Evolutionary conservation across 2,888 invertebrate genomes (phyloP).

Genomic region (Polydrusus tereticollis): DNA sequence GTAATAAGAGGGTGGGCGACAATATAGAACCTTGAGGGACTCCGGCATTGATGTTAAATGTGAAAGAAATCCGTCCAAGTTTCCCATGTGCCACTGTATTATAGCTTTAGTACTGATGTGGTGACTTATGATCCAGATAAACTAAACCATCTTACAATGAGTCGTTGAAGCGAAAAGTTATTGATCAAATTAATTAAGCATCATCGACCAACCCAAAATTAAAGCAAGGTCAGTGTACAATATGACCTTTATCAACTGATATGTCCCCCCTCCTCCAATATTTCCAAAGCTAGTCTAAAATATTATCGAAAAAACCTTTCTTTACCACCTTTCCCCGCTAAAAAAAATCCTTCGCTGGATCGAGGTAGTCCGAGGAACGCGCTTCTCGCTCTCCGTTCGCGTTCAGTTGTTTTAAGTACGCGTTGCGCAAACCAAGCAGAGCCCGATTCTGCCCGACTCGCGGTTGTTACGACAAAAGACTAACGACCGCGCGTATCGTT

Average conservation of each 20-base stretch:
- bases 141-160: too few species aligned
- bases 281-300: slow-evolving; percentile 36
- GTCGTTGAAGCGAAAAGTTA: too few species aligned
- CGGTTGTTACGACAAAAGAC: slow-evolving; percentile 39
- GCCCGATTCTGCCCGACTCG: too few species aligned
- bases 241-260: not conserved
- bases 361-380: slow-evolving; percentile 44
- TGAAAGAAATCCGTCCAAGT: too few species aligned
- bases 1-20: too few species aligned
- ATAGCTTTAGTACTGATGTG: too few species aligned
- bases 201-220: slow-evolving; percentile 5
- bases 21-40: too few species aligned
- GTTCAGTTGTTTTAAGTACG: slow-evolving; percentile 48
- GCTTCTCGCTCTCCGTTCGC: slow-evolving; percentile 39
- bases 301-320: slow-evolving; percentile 34
- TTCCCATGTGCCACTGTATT: too few species aligned
- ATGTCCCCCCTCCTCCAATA: slow-evolving; percentile 4
- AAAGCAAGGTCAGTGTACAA: not conserved
- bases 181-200: too few species aligned
- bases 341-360: slow-evolving; percentile 40
- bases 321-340: slow-evolving; percentile 44
- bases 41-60: too few species aligned
- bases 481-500: slow-evolving; percentile 45
- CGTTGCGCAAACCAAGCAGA: slow-evolving; percentile 44
- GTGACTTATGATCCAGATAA: not conserved